Base-by-base conservation (phyloP, 2,113 vertebrate species). In the Chaetops frenatus region DNA sequence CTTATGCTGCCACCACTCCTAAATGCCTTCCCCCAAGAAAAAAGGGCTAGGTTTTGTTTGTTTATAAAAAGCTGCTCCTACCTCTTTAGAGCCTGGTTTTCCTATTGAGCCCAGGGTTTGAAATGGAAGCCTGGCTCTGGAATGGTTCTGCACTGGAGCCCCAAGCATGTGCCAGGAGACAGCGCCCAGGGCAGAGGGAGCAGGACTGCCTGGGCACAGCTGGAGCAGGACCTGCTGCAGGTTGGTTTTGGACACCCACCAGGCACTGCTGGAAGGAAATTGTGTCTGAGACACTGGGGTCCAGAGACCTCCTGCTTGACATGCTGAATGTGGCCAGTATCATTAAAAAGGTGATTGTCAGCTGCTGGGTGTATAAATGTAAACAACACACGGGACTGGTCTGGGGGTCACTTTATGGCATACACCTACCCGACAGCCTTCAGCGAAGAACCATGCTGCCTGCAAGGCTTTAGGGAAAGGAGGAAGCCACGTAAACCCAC, bases 391-490 rank as follows among this genome's bases (percentile, higher is more conserved):
- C 0, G 0, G 22, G n/a, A 28, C 36, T 28, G 36, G n/a, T 50
- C n/a, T 19, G 48, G 27, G 84, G 29, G 15, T 60, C n/a, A 29
- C 45, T 56, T 69, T 33, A 33, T 5, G 36, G 42, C 15, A 28
- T 3, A 4, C 18, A 27, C 21, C 27, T 12, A 27, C 22, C 14
- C 4, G 4, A 40, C 74, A 58, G 56, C 47, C 44, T n/a, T 29
- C 1, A 1, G 36, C 0, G 0, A 91, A 70, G 12, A 69, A 23
- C 31, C 35, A 29, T 0, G 0, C 53, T 67, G 60, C 10, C 62
- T 85, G 53, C n/a, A 62, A 87, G 35, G 24, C 7, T 25, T n/a
- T 35, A 56, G 56, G 33, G 15, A 57, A 70, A 57, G 47, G 11
- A 69, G 51, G 36, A 62, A 48, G 35, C 9, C 44, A 65, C 47